phyloP scores from a whole-genome alignment of 2,113 vertebrate species.

The Clarias macrocephalus region DNA sequence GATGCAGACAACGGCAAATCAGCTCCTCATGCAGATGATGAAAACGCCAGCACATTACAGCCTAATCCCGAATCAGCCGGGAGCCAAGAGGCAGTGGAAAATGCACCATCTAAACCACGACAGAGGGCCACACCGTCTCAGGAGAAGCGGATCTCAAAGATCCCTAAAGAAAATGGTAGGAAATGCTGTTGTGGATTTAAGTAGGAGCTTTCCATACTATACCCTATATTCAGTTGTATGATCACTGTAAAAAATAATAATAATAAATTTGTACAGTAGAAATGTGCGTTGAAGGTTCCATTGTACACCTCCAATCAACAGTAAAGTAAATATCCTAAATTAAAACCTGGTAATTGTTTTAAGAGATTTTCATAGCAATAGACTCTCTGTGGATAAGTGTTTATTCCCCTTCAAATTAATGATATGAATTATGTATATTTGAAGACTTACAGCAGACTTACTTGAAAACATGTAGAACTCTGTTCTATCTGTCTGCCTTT shows the following conservation, averaged over 20 bases:
- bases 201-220: background rate
- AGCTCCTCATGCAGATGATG: background rate
- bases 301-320: background rate
- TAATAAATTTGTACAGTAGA: too few species aligned
- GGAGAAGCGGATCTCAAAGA: conserved; percentile 1
- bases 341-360: background rate
- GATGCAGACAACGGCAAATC: background rate
- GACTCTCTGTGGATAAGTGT: background rate
- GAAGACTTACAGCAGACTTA: background rate
- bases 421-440: background rate
- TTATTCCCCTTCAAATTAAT: background rate
- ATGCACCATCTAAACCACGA: background rate
- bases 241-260: background rate
- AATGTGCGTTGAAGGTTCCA: background rate
- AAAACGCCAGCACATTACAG: conserved; percentile 2
- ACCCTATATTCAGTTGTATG: background rate
- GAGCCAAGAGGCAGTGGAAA: background rate
- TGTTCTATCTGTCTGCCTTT: background rate
- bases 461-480: background rate
- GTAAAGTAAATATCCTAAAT: background rate
- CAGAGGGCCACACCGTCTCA: conserved; percentile 5
- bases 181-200: background rate
- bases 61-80: background rate
- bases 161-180: conserved; percentile 54
- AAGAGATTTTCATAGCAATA: background rate